Evolutionary conservation across 2,888 invertebrate genomes (phyloP), one percentile per base, ranked within the genome.

Genomic region (Palloptera scutellata): DNA sequence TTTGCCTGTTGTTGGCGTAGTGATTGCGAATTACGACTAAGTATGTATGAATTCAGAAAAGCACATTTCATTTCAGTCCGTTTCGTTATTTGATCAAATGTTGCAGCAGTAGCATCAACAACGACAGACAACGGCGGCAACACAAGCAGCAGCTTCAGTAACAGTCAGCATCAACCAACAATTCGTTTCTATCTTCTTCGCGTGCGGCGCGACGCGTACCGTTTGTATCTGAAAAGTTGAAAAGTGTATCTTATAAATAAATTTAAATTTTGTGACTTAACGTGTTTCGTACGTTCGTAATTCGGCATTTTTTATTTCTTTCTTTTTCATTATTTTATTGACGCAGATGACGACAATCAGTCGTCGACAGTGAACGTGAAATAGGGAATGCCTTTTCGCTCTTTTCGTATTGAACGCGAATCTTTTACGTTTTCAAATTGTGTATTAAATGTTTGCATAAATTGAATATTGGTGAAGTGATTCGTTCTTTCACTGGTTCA

Each of bases 391-490:
- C 30, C 30, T 4, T 30, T 30, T 6, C 3, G 41, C 52, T 64
- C 62, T 42, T 61, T 41, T 48, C 41, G 15, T 51, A 40, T 41
- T 57, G 70, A 65, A 64, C 45, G 67, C 61, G 45, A 67, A 69
- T 66, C 68, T 68, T 61, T 20, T 41, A 59, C 59, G 59, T 59
- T 59, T 64, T 41, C 19, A 52, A 53, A 63, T 66, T 66, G 65
- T 66, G 63, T 66, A 61, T 61, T 58, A 68, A 68, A 61, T 67
- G 66, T 30, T 51, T 70, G 66, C 40, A 52, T 61, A 40, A 63
- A 52, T 42, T 40, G 30, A 30, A 30, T 30, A 30, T 30, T 30
- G 30, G 30, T 30, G 30, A 30, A 30, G 2, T 30, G 30, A 30
- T 30, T 30, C 30, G 30, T 30, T 30, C 30, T 30, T 30, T 30